These are phyloP conservation scores for Apteryx mantelli DNA, from an alignment of 2,113 vertebrate genomes.

Conservation along the genomic window DNA sequence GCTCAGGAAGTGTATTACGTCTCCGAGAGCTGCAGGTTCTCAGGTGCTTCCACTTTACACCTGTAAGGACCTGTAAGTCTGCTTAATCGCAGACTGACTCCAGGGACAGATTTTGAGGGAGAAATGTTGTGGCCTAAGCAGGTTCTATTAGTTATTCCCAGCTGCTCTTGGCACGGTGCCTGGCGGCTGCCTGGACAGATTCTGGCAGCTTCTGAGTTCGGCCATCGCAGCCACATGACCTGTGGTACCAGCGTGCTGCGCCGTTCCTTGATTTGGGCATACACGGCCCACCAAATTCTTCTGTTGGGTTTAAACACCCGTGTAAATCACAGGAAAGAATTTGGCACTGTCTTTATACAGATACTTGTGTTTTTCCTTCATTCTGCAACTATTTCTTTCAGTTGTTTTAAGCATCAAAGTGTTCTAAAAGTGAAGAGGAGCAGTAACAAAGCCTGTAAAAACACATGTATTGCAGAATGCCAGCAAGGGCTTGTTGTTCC, in stretches of 20 bases:
- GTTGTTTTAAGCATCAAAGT: background rate
- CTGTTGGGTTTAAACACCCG: background rate
- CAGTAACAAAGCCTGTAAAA: background rate
- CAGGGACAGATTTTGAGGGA: accelerated
- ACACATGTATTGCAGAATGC: background rate
- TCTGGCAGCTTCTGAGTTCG: background rate
- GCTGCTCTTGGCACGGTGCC: background rate
- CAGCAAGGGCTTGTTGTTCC: background rate
- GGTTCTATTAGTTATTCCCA: background rate
- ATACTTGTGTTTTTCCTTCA: background rate
- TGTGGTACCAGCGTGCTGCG: background rate
- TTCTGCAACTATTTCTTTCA: background rate
- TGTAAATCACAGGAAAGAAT: background rate
- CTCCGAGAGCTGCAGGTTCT: background rate
- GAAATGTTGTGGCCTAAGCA: background rate
- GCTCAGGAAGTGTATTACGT: background rate
- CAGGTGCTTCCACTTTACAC: background rate
- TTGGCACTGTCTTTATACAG: accelerated
- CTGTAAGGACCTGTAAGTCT: background rate
- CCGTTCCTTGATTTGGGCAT: background rate
- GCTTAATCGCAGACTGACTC: background rate
- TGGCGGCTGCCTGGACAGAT: background rate
- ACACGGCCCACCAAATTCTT: background rate
- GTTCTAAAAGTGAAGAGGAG: background rate
- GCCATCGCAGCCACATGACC: background rate